Conservation (phyloP, 2,797 vertebrate genomes). For the Acipenser transmontanus region DNA sequence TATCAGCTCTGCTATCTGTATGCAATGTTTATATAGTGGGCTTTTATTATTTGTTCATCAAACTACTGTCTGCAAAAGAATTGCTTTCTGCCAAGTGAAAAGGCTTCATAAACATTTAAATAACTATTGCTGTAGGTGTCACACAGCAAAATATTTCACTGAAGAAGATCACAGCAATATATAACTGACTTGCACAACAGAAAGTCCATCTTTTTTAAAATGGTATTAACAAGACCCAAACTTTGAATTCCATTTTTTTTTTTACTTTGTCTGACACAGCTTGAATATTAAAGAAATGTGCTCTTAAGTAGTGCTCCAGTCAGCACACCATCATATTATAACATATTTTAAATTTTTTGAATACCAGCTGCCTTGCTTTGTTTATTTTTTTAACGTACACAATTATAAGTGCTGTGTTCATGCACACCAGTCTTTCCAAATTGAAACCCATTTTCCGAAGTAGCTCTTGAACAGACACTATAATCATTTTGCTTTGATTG, state of each 20-base stretch:
- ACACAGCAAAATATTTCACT: neutral
- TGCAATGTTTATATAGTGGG: slow-evolving; percentile 12
- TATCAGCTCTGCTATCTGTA: neutral
- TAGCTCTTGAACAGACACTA: too few species aligned
- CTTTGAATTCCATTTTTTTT: neutral
- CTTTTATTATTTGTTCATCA: slow-evolving; percentile 18
- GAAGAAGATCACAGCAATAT: slow-evolving; percentile 19
- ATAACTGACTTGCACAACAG: slow-evolving; percentile 15
- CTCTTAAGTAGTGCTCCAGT: too few species aligned
- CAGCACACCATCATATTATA: too few species aligned
- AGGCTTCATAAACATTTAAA: slow-evolving; percentile 22
- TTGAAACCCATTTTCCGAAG: too few species aligned
- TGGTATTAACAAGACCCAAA: slow-evolving; percentile 18
- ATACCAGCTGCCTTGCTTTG: too few species aligned
- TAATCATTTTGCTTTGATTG: too few species aligned
- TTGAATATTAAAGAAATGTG: slow-evolving; percentile 8
- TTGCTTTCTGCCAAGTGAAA: slow-evolving; percentile 13
- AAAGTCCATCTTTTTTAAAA: slow-evolving; percentile 9
- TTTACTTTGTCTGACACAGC: slow-evolving; percentile 1
- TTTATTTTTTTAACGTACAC: too few species aligned
- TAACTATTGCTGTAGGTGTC: slow-evolving; percentile 15
- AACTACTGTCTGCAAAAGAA: slow-evolving; percentile 12
- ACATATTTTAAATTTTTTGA: too few species aligned
- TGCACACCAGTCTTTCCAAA: too few species aligned
- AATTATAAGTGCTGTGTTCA: too few species aligned